phyloP scores from a whole-genome alignment of 2,113 vertebrate species.

The Oceanites oceanicus region DNA sequence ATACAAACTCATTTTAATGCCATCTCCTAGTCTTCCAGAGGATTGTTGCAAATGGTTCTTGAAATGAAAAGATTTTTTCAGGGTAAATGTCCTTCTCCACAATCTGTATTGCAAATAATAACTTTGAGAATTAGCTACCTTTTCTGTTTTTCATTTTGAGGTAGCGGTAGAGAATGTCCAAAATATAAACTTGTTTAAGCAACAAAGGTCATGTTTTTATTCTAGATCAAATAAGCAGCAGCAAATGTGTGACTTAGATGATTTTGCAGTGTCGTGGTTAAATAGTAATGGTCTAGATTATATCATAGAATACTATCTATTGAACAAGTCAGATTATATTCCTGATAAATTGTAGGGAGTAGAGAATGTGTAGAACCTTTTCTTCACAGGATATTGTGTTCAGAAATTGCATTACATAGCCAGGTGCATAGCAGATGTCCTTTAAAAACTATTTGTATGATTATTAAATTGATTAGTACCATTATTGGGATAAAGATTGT shows the following conservation, averaged over 20 bases:
- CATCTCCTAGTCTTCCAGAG: not conserved
- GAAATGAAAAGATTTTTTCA: not conserved
- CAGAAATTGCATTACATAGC: not conserved
- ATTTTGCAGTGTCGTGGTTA: not conserved
- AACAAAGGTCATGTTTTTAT: not conserved
- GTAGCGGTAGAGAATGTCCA: not conserved
- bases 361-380: not conserved
- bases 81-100: not conserved
- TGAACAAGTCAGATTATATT: not conserved
- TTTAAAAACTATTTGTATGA: not conserved
- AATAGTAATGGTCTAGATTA: not conserved
- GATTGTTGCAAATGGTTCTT: not conserved
- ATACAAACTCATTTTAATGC: not conserved
- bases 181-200: not conserved
- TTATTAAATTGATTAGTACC: not conserved
- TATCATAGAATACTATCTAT: not conserved
- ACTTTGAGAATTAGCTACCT: not conserved
- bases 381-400: not conserved
- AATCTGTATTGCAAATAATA: not conserved
- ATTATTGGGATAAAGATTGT: not conserved
- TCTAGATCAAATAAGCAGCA: not conserved
- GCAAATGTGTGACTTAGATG: not conserved
- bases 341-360: not conserved
- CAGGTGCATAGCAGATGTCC: not conserved
- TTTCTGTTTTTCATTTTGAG: not conserved